Conservation (phyloP, 2,113 vertebrate species). For the Oreocharis arfaki region DNA sequence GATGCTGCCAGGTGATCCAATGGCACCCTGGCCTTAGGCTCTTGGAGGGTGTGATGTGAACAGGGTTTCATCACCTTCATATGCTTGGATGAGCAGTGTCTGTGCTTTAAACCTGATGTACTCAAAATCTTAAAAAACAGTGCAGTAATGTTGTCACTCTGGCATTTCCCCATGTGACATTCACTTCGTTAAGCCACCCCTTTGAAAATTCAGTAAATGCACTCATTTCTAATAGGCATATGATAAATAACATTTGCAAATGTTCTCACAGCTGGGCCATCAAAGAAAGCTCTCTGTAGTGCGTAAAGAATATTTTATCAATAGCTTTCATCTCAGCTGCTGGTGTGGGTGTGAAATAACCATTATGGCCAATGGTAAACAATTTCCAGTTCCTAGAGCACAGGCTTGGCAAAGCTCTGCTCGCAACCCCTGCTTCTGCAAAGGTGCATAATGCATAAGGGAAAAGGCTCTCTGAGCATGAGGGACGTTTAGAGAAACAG, state of each 20-base stretch:
- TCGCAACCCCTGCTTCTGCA: not conserved
- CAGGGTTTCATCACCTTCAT: not conserved
- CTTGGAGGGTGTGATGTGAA: not conserved
- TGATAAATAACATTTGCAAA: not conserved
- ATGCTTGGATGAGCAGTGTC: not conserved
- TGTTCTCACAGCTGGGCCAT: not conserved
- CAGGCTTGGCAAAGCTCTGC: not conserved
- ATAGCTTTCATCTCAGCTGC: not conserved
- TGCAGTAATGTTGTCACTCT: not conserved
- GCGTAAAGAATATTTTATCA: not conserved
- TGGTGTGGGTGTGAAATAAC: not conserved
- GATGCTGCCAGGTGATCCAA: not conserved
- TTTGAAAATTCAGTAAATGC: not conserved
- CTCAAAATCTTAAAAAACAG: not conserved
- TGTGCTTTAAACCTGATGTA: not conserved
- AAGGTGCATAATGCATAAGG: not conserved
- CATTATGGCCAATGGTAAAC: not conserved
- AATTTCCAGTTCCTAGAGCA: not conserved
- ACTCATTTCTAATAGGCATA: not conserved
- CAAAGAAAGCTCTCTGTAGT: not conserved
- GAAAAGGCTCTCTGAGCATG: not conserved
- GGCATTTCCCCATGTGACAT: not conserved
- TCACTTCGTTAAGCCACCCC: not conserved
- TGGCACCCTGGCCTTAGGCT: not conserved
- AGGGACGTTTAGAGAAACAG: not conserved